These are phyloP conservation scores for Eupsilia transversa DNA, from an alignment of 2,888 invertebrate genomes.

Conservation along the genomic window DNA sequence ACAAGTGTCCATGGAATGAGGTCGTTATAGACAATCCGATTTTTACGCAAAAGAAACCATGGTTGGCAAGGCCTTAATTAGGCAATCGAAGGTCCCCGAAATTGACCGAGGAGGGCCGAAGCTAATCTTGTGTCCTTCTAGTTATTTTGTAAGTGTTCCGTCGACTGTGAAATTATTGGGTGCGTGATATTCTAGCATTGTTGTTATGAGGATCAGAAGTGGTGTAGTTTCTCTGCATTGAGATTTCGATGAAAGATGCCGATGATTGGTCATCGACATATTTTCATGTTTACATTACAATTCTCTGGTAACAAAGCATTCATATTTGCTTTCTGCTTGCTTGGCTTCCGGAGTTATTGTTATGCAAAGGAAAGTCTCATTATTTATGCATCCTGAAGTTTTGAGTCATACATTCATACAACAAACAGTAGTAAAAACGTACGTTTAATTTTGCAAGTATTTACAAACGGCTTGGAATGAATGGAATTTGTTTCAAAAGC, in stretches of 20 bases:
- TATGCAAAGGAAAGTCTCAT: conserved; percentile 30
- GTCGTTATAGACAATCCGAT: conserved; percentile 71
- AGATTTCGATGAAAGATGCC: not conserved
- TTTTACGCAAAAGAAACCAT: conserved; percentile 67
- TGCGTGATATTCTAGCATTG: conserved; percentile 34
- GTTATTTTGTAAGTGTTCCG: conserved; percentile 60
- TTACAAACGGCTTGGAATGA: not conserved
- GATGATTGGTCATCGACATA: not conserved
- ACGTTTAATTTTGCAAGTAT: conserved; percentile 6
- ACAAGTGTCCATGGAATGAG: conserved; percentile 71
- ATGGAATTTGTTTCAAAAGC: not conserved
- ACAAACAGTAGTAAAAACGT: conserved; percentile 21
- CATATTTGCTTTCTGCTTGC: conserved; percentile 19
- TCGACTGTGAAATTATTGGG: conserved; percentile 58
- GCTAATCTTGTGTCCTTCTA: conserved; percentile 53
- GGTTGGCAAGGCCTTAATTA: conserved; percentile 67
- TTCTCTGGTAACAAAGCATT: not conserved
- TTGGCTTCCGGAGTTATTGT: conserved; percentile 20
- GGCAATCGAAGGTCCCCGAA: conserved; percentile 67
- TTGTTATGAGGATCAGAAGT: not conserved
- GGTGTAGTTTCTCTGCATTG: not conserved
- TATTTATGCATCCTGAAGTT: conserved; percentile 19
- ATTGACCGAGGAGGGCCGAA: conserved; percentile 59
- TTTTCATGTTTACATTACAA: conserved; percentile 13
- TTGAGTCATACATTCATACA: conserved; percentile 25